Evolutionary conservation across 1,140 invertebrate genomes (phyloP), one percentile per base, ranked within the genome.

Genomic region (Rhagoletis pomonella): DNA sequence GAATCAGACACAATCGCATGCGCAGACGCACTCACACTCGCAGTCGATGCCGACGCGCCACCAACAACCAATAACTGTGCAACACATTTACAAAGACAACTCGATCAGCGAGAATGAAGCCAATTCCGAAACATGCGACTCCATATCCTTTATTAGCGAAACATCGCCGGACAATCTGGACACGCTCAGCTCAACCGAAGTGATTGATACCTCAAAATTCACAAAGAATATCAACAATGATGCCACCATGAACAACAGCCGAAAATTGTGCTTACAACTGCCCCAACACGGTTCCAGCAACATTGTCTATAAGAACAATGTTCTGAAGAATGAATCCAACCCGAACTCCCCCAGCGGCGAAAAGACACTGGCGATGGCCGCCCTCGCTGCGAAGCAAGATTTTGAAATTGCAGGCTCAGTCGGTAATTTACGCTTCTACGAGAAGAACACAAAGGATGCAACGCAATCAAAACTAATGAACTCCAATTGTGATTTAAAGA

Each of bases 161-260:
- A 90, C 90, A 65, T 93, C 92, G 2, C 91, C 91, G 0, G 92
- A 93, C 62, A 90, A 90, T 19, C 42, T 64, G 12, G 77, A 87
- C 58, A 85, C 85, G 6, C 62, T 87, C 14, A 88, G 84, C 19
- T 87, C 87, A 42, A 67, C 86, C 1, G 90, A 91, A 67, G 89
- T 90, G 6, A 90, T 91, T 12, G 92, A 92, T 69, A 91, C 89
- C 12, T 94, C 94, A 47, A 94, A 95, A 89, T 95, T 95, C 81
- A 95, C 95, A 73, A 95, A 95, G 89, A 96, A 96, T 89, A 96
- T 95, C 10, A 96, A 95, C 87, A 96, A 96, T 89, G 96, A 96
- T 90, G 95, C 95, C 19, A 94, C 94, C 85, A 96, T 97, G 96
- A 97, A 97, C 92, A 97, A 96, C 89, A 96, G 96, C 85, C 94